Percentiles rank a stretch among this genome's conserved stretches.
These are phyloP conservation scores for Gavia stellata DNA, from an alignment of 2,113 vertebrate genomes.

Conservation along the genomic window DNA sequence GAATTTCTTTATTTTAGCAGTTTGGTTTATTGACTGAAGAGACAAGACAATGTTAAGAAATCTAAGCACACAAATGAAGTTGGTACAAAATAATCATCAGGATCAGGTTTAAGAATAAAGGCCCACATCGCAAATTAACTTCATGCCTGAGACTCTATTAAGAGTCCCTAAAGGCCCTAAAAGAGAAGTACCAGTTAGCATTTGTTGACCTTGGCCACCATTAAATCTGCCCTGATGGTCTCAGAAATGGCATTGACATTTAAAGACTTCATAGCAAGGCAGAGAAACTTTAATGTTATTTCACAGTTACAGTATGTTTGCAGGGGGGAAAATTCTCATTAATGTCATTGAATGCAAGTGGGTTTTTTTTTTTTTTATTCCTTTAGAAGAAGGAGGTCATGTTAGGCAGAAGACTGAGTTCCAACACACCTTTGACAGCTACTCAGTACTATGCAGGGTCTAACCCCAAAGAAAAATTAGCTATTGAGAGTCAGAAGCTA, in stretches of 20 bases:
- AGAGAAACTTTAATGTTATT: constrained; percentile 62
- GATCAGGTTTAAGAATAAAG: constrained; percentile 39
- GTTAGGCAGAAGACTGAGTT: neutral
- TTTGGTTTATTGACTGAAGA: neutral
- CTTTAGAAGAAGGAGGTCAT: neutral
- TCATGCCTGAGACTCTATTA: constrained; percentile 52
- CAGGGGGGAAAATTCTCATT: constrained; percentile 36
- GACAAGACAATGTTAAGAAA: constrained; percentile 21
- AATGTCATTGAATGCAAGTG: constrained; percentile 16
- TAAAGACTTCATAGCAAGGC: constrained; percentile 63
- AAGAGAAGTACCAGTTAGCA: constrained; percentile 56
- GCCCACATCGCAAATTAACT: constrained; percentile 50
- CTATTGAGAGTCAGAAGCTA: neutral
- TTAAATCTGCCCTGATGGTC: constrained; percentile 60
- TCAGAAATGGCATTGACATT: constrained; percentile 63
- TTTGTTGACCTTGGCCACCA: constrained; percentile 51
- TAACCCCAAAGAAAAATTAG: neutral
- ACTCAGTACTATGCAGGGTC: neutral
- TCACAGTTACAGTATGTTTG: constrained; percentile 54
- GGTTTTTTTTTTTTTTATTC: neutral
- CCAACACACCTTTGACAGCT: neutral
- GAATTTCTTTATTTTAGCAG: neutral
- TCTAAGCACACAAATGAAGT: neutral
- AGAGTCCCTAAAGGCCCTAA: constrained; percentile 35
- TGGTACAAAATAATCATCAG: constrained; percentile 39